A percentile compares a stretch with the other conserved stretches of the same genome.
Conservation (phyloP, 2,113 vertebrate genomes). For the human (Homo sapiens) region DNA sequence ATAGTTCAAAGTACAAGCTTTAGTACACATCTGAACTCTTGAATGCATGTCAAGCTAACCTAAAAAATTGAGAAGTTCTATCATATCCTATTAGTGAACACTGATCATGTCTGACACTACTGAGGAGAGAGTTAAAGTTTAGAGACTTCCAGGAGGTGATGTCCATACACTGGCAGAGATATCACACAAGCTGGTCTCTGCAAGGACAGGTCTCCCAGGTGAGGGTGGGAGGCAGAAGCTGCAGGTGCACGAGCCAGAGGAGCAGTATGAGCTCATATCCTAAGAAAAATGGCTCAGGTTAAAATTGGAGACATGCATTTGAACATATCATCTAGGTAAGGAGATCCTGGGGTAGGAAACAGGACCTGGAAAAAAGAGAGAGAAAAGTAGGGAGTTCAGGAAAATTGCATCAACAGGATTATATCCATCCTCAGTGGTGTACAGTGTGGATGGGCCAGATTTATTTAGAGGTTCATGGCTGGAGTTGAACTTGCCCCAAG, state of each 20-base stretch:
- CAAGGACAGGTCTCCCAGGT: too few species aligned
- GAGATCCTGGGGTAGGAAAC: background rate
- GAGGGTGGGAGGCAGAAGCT: background rate
- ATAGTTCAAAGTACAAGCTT: background rate
- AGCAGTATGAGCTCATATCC: background rate
- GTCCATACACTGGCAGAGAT: background rate
- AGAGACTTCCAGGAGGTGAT: background rate
- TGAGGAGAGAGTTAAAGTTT: background rate
- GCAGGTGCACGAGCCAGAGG: background rate
- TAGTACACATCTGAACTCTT: background rate
- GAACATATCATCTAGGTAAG: background rate
- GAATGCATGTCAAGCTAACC: slow-evolving; percentile 8
- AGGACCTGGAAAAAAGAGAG: background rate
- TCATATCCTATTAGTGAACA: background rate
- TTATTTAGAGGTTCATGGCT: background rate
- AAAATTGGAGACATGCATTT: background rate
- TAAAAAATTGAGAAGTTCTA: slow-evolving; percentile 32
- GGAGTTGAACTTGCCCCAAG: background rate
- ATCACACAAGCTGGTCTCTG: background rate
- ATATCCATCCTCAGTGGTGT: background rate
- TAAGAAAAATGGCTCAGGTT: background rate
- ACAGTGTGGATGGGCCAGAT: background rate
- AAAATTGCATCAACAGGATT: background rate
- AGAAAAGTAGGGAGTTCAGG: background rate
- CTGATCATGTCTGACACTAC: background rate